Base-by-base conservation (phyloP, 2,888 invertebrate species). In the Drosophila setosimentum region DNA sequence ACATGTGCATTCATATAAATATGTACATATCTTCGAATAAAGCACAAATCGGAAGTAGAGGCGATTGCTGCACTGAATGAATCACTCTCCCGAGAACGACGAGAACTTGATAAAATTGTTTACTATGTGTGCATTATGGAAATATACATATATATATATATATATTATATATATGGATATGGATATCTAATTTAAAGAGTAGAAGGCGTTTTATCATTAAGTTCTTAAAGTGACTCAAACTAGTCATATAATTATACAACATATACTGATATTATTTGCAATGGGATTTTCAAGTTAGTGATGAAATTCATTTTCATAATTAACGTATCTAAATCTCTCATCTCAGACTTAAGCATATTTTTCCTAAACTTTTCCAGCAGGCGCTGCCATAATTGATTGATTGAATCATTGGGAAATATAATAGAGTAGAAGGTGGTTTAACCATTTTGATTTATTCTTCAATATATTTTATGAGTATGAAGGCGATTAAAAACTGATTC, bases 41-140 rank as follows among this genome's bases (percentile, higher is more conserved):
- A 13, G 18, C 35, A 58, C 55, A 32, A 53, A 32, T 80, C 61
- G 69, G 69, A 75, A 54, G 64, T 79, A 68, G 63, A 60, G 37
- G 51, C 24, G 49, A 7, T 11, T 60, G 30, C 24, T 21, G 32
- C 27, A 32, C 29, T 51, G 45, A 50, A 67, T 77, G 77, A 80
- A 64, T 80, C 80, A 77, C 57, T 24, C n/a, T n/a, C n/a, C n/a
- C n/a, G n/a, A n/a, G n/a, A n/a, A n/a, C n/a, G 29, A 24, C 30
- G 11, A 33, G 54, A 51, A 42, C 37, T 61, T 66, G 78, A 76
- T 76, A 66, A 66, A 40, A 32, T 5, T 11, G 45, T 33, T 61
- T 33, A 68, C 40, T n/a, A 13, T 50, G 13, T 51, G 21, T 6
- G 35, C 2, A 35, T 10, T 16, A 42, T 5, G 42, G 5, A 42